These are phyloP conservation scores for Pachyramphus minor DNA, from an alignment of 2,113 vertebrate species.

Conservation along the genomic window DNA sequence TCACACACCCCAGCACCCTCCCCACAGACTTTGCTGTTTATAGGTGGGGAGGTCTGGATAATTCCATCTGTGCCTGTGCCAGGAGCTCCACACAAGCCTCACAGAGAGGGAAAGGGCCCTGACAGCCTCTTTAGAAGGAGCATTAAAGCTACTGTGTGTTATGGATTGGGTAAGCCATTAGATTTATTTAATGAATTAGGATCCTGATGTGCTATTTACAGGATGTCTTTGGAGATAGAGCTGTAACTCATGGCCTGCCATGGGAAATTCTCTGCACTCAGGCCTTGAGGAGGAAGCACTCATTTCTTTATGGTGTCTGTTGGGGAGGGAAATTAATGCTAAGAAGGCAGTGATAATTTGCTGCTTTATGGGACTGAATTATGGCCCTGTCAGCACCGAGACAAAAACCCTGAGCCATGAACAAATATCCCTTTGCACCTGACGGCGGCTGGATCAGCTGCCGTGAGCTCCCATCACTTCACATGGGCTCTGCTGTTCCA, in stretches of 20 bases:
- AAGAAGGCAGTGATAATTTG: slow-evolving; percentile 46
- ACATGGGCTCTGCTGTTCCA: not conserved
- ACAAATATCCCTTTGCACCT: slow-evolving; percentile 56
- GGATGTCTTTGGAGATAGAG: slow-evolving; percentile 52
- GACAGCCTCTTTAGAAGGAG: not conserved
- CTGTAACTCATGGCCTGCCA: slow-evolving; percentile 49
- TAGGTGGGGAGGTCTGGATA: not conserved
- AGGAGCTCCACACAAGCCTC: not conserved
- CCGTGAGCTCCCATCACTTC: not conserved
- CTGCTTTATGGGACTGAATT: slow-evolving; percentile 43
- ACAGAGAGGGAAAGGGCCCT: not conserved
- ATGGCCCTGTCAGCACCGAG: not conserved
- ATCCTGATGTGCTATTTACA: slow-evolving; percentile 36
- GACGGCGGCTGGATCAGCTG: not conserved
- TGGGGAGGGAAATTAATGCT: slow-evolving; percentile 37
- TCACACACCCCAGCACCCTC: not conserved
- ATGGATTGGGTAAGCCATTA: not conserved
- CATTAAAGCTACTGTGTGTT: not conserved
- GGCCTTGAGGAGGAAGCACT: slow-evolving; percentile 53
- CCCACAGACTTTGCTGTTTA: not conserved
- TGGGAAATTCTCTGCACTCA: not conserved
- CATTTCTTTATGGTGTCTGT: slow-evolving; percentile 31
- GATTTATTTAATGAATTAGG: slow-evolving; percentile 31
- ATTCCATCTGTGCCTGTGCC: not conserved
- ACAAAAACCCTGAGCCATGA: slow-evolving; percentile 25